Conservation (phyloP, 2,113 vertebrate genomes). For the Herpetotheres cachinnans region DNA sequence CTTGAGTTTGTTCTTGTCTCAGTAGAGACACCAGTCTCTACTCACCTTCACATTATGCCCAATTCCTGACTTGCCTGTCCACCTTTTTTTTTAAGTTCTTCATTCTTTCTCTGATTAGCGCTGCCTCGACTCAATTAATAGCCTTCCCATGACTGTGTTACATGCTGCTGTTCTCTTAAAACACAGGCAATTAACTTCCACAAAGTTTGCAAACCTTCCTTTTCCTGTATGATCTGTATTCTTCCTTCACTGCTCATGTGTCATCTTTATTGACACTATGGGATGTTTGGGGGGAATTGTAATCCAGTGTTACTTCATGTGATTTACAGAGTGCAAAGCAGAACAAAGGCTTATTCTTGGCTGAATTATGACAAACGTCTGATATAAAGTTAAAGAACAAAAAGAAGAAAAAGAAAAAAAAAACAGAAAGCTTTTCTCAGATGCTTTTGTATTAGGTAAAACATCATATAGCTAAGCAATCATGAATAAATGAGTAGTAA, state of each 20-base stretch:
- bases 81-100: neutral
- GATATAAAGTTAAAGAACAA: neutral
- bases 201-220: neutral
- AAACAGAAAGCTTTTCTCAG: neutral
- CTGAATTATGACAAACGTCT: neutral
- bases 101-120: neutral
- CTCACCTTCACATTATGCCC: neutral
- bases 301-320: neutral
- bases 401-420: neutral
- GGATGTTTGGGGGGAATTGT: neutral
- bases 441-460: neutral
- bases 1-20: too few relatives aligned
- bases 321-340: neutral
- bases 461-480: neutral
- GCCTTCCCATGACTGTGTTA: neutral
- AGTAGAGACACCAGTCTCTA: neutral
- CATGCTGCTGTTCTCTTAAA: neutral
- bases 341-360: neutral
- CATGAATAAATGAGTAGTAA: neutral
- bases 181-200: neutral
- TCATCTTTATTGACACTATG: neutral
- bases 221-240: neutral
- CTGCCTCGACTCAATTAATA: neutral
- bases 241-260: neutral
- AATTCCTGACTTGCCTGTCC: neutral